Base-by-base conservation (phyloP, 2,888 invertebrate genomes). In the Thereva nobilitata region DNA sequence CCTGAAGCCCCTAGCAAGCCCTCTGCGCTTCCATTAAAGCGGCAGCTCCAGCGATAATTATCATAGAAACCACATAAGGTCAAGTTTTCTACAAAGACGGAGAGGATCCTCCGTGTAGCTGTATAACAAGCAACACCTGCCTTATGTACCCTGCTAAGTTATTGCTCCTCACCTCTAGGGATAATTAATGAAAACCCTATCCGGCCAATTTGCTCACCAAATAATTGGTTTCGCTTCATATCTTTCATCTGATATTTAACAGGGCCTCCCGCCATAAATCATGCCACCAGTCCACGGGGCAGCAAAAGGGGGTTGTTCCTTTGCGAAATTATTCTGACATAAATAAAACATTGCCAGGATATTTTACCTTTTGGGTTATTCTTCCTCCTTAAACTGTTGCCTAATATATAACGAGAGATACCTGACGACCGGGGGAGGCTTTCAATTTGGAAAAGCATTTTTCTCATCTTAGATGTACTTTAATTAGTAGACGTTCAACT, bases 131-230 rank as follows among this genome's bases (percentile, higher is more conserved):
- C 57, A 59, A 47, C 47, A 59, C 45, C 47, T 59, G 45, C 47
- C 57, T 59, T 59, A 47, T 59, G 47, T 59, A 38, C 44, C 10
- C 57, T 37, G 57, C n/a, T 59, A 47, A 61, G 49, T 49, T 61
- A 61, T 50, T 50, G 50, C 61, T 61, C 34, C 61, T 61, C 42
- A 61, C 61, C 61, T 61, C 61, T 49, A 23, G 23, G 61, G 61
- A 61, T 69, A 69, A 69, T 69, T 69, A 69, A 69, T 67, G 69
- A 67, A 67, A 67, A 64, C 69, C 69, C 66, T 69, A 69, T 69
- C 69, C 69, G 69, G 69, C 66, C 64, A 69, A 69, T 69, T 69
- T 69, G 69, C 67, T 69, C 67, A 66, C 69, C 69, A 69, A 69
- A 67, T 69, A 69, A 69, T 69, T 69, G 64, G 67, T 59, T 53